Base-by-base conservation (phyloP, 2,797 vertebrate genomes). In the Crenichthys baileyi region DNA sequence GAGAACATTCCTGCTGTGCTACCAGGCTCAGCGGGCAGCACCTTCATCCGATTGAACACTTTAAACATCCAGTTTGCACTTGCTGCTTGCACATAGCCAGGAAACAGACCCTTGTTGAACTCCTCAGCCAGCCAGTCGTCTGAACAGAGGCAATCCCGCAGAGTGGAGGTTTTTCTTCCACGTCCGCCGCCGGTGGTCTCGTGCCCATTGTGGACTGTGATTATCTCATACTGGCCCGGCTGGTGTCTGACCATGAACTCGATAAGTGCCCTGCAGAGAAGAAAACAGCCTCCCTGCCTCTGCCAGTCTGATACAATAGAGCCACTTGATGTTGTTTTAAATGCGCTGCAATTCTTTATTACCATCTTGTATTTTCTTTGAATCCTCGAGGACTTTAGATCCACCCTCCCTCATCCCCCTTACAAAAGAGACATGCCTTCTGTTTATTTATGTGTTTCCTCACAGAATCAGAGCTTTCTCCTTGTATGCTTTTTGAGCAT, bases 391-490 rank as follows among this genome's bases (percentile, higher is more conserved):
- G 81, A 81, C 81, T 73, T 73, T 22, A 80, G 71, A 76, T 51
- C 41, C 77, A 68, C 79, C 73, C 75, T 78, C 65, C 71, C 56
- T 5, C 50, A 29, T 24, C 13, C 46, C 36, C 41, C 36, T 36
- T 41, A 48, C n/a, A 20, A 78, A 56, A 41, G 46, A 71, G 48
- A 77, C 81, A 80, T 78, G 80, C 74, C 29, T 36, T 75, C 31
- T 18, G 6, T 46, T 58, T 70, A 2, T 51, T 60, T 12, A 50
- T 73, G 75, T 80, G 76, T 84, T 92, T 86, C 83, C 82, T 86
- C 85, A 85, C 91, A 93, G 93, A 93, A 89, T 92, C 90, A 90
- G 71, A 55, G 44, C 76, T 89, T 87, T 90, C 86, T 93, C 86
- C 85, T 88, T 82, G 80, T 56, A n/a, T 31, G 79, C 88, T 89